Evolutionary conservation across 2,113 vertebrate species (phyloP).

Genomic region (Choloepus hoffmanni): DNA sequence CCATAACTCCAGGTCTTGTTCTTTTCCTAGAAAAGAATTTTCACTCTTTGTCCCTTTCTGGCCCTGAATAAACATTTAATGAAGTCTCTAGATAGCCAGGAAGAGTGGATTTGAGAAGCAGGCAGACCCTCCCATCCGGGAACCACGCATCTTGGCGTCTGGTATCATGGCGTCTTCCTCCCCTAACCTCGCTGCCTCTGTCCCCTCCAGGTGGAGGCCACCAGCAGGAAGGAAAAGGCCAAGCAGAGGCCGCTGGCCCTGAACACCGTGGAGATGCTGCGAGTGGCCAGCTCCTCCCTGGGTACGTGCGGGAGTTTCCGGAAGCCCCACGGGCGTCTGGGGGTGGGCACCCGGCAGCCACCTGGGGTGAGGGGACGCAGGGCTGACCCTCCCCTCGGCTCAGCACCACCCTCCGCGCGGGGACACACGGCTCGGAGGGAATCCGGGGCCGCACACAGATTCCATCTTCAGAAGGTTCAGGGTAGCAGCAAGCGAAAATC

Average conservation of each 20-base stretch:
- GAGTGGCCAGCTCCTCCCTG: conserved; percentile 95
- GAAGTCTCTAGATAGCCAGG: neutral
- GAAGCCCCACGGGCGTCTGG: neutral
- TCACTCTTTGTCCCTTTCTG: neutral
- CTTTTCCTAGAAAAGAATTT: neutral
- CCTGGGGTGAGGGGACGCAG: neutral
- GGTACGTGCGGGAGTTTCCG: conserved; percentile 85
- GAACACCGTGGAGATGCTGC: conserved; percentile 98
- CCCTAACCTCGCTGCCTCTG: neutral
- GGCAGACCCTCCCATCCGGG: neutral
- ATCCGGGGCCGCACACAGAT: neutral
- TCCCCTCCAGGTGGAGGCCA: conserved; percentile 92
- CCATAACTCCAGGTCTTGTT: neutral
- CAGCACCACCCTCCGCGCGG: neutral
- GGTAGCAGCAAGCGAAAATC: neutral
- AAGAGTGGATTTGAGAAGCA: neutral
- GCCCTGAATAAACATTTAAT: neutral
- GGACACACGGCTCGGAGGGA: neutral
- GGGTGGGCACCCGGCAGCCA: rapidly evolving
- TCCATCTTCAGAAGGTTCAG: neutral
- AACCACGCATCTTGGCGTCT: neutral
- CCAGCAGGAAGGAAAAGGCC: conserved; percentile 96
- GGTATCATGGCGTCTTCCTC: rapidly evolving
- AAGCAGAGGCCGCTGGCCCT: conserved; percentile 97
- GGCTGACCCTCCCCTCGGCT: neutral